These are phyloP conservation scores for Drosophila serrata DNA, from an alignment of 1,140 invertebrate genomes.

Conservation along the genomic window DNA sequence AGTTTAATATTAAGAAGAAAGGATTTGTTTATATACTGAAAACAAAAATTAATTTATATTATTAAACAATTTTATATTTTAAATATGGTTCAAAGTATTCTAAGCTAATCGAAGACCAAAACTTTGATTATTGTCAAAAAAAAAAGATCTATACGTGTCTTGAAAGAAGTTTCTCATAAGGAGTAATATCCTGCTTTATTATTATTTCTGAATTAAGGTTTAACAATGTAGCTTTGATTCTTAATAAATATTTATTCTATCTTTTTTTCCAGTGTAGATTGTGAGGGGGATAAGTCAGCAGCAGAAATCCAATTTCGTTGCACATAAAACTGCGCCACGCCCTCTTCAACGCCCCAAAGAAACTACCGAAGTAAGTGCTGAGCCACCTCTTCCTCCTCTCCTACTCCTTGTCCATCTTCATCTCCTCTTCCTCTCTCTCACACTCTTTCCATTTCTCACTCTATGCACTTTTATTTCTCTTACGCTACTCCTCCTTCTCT, in stretches of 20 bases:
- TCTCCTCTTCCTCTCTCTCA: conserved; percentile 8
- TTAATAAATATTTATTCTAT: no score
- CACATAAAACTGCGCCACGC: conserved; percentile 81
- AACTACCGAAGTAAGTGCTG: conserved; percentile 69
- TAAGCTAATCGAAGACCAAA: not conserved
- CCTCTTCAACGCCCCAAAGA: conserved; percentile 75
- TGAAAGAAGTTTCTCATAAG: not conserved
- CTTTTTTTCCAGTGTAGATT: conserved; percentile 8
- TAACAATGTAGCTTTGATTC: no score
- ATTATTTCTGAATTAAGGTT: no score
- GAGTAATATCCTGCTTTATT: not conserved
- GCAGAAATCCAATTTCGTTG: conserved; percentile 82
- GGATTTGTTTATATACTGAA: conserved; percentile 14
- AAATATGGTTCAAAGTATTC: not conserved
- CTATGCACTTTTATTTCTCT: conserved; percentile 24
- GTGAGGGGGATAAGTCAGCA: conserved; percentile 14
- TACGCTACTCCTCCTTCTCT: conserved; percentile 14
- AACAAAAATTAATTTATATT: not conserved
- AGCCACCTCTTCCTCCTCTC: conserved; percentile 10
- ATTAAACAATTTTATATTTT: not conserved
- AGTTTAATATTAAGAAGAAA: not conserved
- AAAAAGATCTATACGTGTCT: not conserved
- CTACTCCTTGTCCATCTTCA: not conserved
- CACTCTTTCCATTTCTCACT: conserved; percentile 8
- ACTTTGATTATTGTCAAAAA: not conserved